Evolutionary conservation across 2,888 invertebrate genomes (phyloP), one percentile per base, ranked within the genome.

Genomic region (Entomobrya proxima): DNA sequence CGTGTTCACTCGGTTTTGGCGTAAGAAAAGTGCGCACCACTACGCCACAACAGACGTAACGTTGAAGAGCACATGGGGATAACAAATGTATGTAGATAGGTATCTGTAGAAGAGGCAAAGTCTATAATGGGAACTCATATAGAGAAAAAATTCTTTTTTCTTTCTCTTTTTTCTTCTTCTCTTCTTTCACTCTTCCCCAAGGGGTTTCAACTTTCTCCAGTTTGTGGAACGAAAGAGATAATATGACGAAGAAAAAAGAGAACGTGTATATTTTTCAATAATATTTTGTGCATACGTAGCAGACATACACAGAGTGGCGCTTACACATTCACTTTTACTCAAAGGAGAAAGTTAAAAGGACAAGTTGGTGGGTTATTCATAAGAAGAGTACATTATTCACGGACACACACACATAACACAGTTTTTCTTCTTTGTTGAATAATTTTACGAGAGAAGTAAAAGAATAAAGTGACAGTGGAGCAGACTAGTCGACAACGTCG

Each of bases 121-220:
- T 50, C 50, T n/a, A 13, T 55, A 27, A 27, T 24, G 27, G 4
- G 27, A 55, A n/a, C n/a, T 55, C 35, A 58, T 47, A 27, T 9
- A 44, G 5, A 75, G 5, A 24, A 1, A 55, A 32, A 76, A 24
- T 55, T 55, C 35, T 30, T 35, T 69, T 74, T 74, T 58, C 27
- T 55, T 24, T 72, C 18, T 52, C 35, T 30, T 50, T 6, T 32
- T 76, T 44, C 24, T 35, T 85, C 74, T 64, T 80, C 50, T 85
- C 75, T 44, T 61, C 55, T 74, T 52, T 74, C 81, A 44, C 72
- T 21, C 24, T 37, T 69, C 86, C 86, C 82, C 81, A 64, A 86
- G 61, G 86, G 86, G 82, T 50, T 74, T 82, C 76, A 55, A 77
- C 78, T 86, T 86, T 86, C 64, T 82, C 50, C 35, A 32, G 82